These are phyloP conservation scores for Temnothorax rugatulus DNA, from an alignment of 2,888 invertebrate species.

Conservation along the genomic window DNA sequence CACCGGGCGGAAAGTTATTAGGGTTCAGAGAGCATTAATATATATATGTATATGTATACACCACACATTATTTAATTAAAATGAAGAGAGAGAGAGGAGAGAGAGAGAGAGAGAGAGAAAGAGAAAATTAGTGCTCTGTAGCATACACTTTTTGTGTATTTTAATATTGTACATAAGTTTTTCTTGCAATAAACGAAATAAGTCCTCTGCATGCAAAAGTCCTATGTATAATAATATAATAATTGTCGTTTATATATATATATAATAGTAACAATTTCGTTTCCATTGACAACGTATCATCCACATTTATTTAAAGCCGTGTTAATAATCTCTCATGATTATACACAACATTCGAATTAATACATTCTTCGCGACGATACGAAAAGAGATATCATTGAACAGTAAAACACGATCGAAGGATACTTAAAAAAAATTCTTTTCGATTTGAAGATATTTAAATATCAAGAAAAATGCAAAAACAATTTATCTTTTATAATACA, in stretches of 20 bases:
- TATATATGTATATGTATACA: slow-evolving; percentile 8
- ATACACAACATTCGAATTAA: not conserved
- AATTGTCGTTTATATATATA: too few species aligned
- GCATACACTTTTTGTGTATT: slow-evolving; percentile 73
- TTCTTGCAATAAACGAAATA: slow-evolving; percentile 74
- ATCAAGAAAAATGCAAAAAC: not conserved
- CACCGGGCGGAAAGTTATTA: too few species aligned
- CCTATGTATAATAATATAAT: too few species aligned
- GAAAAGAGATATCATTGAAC: not conserved
- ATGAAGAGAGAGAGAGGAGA: slow-evolving; percentile 21
- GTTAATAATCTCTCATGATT: not conserved
- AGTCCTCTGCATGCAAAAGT: slow-evolving; percentile 58
- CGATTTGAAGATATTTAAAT: not conserved
- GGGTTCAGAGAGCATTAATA: slow-evolving; percentile 44
- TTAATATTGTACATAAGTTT: slow-evolving; percentile 78
- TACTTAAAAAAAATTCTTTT: not conserved
- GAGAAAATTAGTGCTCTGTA: slow-evolving; percentile 59
- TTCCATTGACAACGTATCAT: too few species aligned
- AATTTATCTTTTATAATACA: too few species aligned
- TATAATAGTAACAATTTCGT: too few species aligned
- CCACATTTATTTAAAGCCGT: too few species aligned
- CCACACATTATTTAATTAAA: slow-evolving; percentile 72
- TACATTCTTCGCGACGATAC: not conserved
- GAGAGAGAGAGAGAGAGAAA: too few species aligned
- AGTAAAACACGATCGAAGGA: not conserved